These are phyloP conservation scores for Sebastes diploproa DNA, from an alignment of 2,797 vertebrate species.

Conservation along the genomic window DNA sequence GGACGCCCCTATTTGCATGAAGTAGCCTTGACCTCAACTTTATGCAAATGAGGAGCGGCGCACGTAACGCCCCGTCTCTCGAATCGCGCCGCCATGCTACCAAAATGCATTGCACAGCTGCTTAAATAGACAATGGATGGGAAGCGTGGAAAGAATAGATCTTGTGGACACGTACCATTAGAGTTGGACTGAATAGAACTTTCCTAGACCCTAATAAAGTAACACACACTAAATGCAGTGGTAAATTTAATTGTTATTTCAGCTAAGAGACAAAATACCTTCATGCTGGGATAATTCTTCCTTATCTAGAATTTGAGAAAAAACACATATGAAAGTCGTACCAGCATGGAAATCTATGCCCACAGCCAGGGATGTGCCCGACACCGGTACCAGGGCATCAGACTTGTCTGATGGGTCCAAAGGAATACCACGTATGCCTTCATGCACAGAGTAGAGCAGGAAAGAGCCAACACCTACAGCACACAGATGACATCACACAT, in stretches of 20 bases:
- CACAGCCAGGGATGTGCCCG: constrained; percentile 93
- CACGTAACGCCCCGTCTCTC: too few relatives aligned
- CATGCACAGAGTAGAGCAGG: constrained; percentile 95
- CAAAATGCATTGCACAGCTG: too few relatives aligned
- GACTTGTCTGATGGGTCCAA: constrained; percentile 95
- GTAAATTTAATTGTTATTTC: background rate
- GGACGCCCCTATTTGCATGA: rapidly evolving
- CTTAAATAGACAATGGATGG: too few relatives aligned
- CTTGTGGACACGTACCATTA: background rate
- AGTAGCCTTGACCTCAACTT: too few relatives aligned
- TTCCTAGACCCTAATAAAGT: background rate
- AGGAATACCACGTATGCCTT: constrained; percentile 96
- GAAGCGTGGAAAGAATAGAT: too few relatives aligned
- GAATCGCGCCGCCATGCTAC: too few relatives aligned
- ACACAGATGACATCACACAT: background rate
- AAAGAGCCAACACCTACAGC: constrained; percentile 93
- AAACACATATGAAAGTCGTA: constrained; percentile 50
- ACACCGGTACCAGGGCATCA: constrained; percentile 93
- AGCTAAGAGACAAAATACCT: background rate
- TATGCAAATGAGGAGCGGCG: too few relatives aligned
- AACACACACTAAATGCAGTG: background rate
- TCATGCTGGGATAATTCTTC: background rate
- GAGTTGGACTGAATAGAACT: background rate
- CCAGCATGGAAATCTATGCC: constrained; percentile 98
- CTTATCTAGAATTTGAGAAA: background rate